phyloP scores from a whole-genome alignment of 1,140 invertebrate genomes.

The Anastrepha obliqua region DNA sequence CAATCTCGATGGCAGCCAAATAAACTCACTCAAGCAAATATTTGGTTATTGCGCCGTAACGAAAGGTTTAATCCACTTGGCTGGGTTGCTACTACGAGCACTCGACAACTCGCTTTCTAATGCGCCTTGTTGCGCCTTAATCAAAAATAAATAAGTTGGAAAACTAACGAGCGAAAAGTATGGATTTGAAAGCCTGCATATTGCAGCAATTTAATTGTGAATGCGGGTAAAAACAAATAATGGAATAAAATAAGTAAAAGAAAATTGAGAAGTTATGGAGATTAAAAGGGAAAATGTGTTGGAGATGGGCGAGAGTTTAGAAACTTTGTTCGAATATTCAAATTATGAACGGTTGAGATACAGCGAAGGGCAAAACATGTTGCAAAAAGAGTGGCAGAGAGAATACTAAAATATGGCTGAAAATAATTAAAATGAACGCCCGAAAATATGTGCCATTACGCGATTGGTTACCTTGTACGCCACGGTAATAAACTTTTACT shows the following conservation, averaged over 20 bases:
- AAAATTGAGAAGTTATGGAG: not conserved
- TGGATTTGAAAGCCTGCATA: not conserved
- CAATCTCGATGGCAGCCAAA: not conserved
- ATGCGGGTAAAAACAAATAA: not conserved
- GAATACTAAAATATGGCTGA: too few species aligned
- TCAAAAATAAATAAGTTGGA: not conserved
- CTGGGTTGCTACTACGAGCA: not conserved
- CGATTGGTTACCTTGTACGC: too few species aligned
- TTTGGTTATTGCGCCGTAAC: not conserved
- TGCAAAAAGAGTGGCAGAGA: too few species aligned
- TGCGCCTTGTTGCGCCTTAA: not conserved
- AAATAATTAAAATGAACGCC: too few species aligned
- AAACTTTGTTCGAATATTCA: not conserved
- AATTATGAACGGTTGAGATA: not conserved
- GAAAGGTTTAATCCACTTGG: not conserved
- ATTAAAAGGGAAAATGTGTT: not conserved
- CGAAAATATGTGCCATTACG: too few species aligned
- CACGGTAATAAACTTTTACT: too few species aligned
- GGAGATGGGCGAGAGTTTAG: not conserved
- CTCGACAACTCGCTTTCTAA: not conserved
- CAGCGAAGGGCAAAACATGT: not conserved
- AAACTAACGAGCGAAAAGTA: not conserved
- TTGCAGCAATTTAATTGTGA: not conserved
- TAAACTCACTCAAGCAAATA: conserved; percentile 13
- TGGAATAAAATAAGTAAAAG: not conserved